Percentiles rank a stretch among this genome's conserved stretches.
These are phyloP conservation scores for Drosophila ohnishii DNA, from an alignment of 1,140 invertebrate species.

Conservation along the genomic window DNA sequence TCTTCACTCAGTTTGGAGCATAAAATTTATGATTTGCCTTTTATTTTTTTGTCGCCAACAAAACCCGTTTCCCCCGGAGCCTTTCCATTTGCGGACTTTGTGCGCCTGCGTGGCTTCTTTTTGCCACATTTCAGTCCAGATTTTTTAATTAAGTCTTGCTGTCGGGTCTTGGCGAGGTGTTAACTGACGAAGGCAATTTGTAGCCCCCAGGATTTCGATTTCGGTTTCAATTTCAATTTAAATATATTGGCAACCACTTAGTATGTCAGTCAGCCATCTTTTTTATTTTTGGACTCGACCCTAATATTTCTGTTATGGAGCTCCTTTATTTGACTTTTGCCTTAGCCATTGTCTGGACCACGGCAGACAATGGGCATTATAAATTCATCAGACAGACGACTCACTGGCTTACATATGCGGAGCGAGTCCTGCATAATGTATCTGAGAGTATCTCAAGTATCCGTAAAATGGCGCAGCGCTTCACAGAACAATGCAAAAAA, in stretches of 20 bases:
- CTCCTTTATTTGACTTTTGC: slow-evolving; percentile 50
- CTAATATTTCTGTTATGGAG: slow-evolving; percentile 44
- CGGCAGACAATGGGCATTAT: slow-evolving; percentile 76
- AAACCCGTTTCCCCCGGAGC: slow-evolving; percentile 52
- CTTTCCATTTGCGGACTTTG: slow-evolving; percentile 64
- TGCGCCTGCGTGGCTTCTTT: slow-evolving; percentile 37
- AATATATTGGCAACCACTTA: slow-evolving; percentile 52
- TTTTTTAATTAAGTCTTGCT: slow-evolving; percentile 73
- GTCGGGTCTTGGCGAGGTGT: slow-evolving; percentile 34
- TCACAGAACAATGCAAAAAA: slow-evolving; percentile 62
- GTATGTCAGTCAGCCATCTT: slow-evolving; percentile 64
- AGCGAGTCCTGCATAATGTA: slow-evolving; percentile 66
- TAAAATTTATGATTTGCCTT: slow-evolving; percentile 80
- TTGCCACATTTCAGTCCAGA: slow-evolving; percentile 15
- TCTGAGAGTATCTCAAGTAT: slow-evolving; percentile 50
- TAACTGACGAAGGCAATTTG: slow-evolving; percentile 48
- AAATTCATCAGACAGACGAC: slow-evolving; percentile 76
- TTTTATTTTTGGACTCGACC: slow-evolving; percentile 8
- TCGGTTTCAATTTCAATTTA: slow-evolving; percentile 43
- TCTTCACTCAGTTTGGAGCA: slow-evolving; percentile 51
- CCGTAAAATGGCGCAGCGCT: slow-evolving; percentile 72
- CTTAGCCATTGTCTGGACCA: slow-evolving; percentile 70
- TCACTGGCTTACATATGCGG: slow-evolving; percentile 34
- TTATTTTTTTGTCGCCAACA: slow-evolving; percentile 42
- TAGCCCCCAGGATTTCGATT: slow-evolving; percentile 43